Evolutionary conservation across 2,797 vertebrate genomes (phyloP), one percentile per base, ranked within the genome.

Genomic region (Amphiprion clarkii): DNA sequence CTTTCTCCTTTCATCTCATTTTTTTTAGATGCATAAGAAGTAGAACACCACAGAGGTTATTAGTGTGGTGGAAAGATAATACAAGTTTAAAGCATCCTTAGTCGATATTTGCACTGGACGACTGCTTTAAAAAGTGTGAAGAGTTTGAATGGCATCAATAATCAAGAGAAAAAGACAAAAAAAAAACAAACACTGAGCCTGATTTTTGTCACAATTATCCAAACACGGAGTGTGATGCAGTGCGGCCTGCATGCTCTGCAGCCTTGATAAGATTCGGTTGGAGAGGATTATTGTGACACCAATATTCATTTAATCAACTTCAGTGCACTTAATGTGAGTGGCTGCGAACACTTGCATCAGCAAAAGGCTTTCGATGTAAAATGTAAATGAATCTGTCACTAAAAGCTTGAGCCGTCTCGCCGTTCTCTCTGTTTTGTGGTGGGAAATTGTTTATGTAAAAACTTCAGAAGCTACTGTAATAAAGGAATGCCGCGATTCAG

Each of bases 311-410:
- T 87, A 90, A 92, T 90, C 89, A 89, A 85, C 84, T 78, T 71
- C 87, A 87, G 82, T 82, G 82, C 87, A 86, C 82, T 92, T 90
- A 86, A 84, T 86, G 87, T 81, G 76, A 88, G 84, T 87, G 89
- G 81, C 82, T 86, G 73, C 36, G 76, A 85, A 82, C 54, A 14
- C 67, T 67, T 5, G 65, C 78, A 72, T 87, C 84, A 87, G 85
- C 88, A 88, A 88, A 91, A 85, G 19, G 73, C 73, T 76, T 76
- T 54, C 31, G 49, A 74, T 86, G 82, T 85, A 79, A 91, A 88
- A 88, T 90, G 85, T 83, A 90, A 89, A 91, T 89, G 76, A 87
- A 85, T 88, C 79, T 70, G 84, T 87, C 89, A 78, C 81, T 79
- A 64, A 88, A 73, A 81, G 72, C 87, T 82, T 8, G 6, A 48